Conservation (phyloP, 2,888 invertebrate species). For the Athalia cordata region DNA sequence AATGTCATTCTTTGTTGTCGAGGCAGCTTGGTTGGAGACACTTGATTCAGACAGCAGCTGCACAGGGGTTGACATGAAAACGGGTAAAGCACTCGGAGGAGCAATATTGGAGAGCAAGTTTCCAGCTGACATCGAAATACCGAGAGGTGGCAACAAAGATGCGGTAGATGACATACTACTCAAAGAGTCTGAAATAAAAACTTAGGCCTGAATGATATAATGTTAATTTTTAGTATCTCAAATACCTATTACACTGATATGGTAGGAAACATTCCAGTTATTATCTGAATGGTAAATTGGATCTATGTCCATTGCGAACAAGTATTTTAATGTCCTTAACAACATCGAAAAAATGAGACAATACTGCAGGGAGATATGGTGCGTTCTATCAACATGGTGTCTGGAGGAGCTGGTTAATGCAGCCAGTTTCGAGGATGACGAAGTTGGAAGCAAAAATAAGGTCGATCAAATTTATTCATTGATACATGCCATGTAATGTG, state of each 20-base stretch:
- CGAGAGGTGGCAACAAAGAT: slow-evolving; percentile 73
- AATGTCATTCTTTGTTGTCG: slow-evolving; percentile 37
- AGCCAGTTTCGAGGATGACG: too few species aligned
- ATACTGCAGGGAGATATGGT: too few species aligned
- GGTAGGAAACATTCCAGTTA: too few species aligned
- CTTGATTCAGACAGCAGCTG: slow-evolving; percentile 41
- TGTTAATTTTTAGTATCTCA: background rate
- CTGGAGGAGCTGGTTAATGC: too few species aligned
- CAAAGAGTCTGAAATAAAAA: slow-evolving; percentile 66
- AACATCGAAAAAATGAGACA: too few species aligned
- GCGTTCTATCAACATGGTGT: too few species aligned
- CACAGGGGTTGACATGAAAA: slow-evolving; percentile 77
- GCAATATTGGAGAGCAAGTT: slow-evolving; percentile 82
- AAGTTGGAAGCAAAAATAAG: too few species aligned
- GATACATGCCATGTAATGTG: too few species aligned
- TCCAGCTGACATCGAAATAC: slow-evolving; percentile 73
- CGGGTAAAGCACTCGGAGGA: slow-evolving; percentile 82
- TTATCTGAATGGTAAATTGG: too few species aligned
- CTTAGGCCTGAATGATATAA: background rate
- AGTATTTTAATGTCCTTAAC: too few species aligned
- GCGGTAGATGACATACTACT: slow-evolving; percentile 72
- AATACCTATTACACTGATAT: background rate
- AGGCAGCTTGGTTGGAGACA: slow-evolving; percentile 36
- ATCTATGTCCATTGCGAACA: too few species aligned
- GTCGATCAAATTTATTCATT: too few species aligned